phyloP scores from a whole-genome alignment of 2,797 vertebrate species.

The Mycteria americana region DNA sequence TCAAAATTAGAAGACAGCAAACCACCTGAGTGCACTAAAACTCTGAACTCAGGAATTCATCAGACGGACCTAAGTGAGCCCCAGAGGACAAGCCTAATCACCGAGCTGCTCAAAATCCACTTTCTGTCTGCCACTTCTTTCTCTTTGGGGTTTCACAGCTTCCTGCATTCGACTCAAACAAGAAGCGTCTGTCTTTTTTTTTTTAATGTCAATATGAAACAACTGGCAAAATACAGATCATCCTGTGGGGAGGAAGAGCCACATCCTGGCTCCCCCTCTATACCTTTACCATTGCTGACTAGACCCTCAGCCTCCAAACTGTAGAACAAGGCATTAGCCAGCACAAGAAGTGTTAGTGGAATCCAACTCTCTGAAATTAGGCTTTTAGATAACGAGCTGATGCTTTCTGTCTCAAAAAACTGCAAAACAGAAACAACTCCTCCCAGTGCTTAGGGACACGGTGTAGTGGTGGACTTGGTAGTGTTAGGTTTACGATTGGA shows the following conservation, averaged over 20 bases:
- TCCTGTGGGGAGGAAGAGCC: background rate
- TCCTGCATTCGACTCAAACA: background rate
- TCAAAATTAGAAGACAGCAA: background rate
- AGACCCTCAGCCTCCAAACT: background rate
- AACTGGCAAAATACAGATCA: background rate
- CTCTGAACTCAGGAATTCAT: background rate
- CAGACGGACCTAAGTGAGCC: background rate
- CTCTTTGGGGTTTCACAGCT: background rate
- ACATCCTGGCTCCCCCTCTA: background rate
- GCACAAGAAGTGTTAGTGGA: background rate
- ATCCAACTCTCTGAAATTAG: background rate
- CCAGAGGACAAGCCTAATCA: background rate
- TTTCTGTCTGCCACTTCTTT: background rate
- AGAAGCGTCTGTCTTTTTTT: rapidly evolving
- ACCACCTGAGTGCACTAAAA: background rate
- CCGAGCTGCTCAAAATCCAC: background rate
- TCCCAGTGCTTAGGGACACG: background rate
- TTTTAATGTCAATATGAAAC: background rate
- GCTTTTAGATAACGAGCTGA: background rate
- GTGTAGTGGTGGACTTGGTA: too few relatives aligned
- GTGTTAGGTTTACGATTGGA: too few relatives aligned
- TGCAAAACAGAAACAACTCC: background rate
- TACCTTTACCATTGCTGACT: background rate
- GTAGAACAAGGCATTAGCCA: background rate
- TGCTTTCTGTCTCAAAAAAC: background rate